phyloP scores from a whole-genome alignment of 2,113 vertebrate species.

The Ophthalmotilapia sp. region DNA sequence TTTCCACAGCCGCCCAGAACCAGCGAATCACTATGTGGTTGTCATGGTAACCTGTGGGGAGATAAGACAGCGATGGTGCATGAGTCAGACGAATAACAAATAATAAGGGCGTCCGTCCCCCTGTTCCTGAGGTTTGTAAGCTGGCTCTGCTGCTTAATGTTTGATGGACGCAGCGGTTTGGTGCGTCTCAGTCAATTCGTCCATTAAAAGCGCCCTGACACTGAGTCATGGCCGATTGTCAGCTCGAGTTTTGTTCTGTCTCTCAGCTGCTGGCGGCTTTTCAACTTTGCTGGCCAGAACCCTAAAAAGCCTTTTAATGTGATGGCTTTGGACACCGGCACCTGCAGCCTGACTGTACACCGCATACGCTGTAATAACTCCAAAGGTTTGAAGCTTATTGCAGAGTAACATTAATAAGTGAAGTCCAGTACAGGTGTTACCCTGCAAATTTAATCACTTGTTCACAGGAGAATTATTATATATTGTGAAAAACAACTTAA shows the following conservation, averaged over 20 bases:
- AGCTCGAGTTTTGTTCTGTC: neutral
- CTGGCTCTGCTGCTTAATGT: slow-evolving; percentile 25
- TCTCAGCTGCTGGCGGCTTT: slow-evolving; percentile 14
- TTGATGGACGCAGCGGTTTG: slow-evolving; percentile 12
- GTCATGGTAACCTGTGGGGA: slow-evolving; percentile 89
- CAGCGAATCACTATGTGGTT: slow-evolving; percentile 98
- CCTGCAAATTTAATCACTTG: neutral
- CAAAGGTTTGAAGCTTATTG: neutral
- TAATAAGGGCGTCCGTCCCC: neutral
- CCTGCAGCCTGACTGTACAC: neutral
- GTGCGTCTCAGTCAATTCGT: slow-evolving; percentile 24
- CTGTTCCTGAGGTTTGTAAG: neutral
- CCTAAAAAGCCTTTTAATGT: slow-evolving; percentile 48
- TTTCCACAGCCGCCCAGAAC: slow-evolving; percentile 98
- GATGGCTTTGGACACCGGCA: neutral
- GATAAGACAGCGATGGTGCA: slow-evolving; percentile 27
- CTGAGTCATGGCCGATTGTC: slow-evolving; percentile 6
- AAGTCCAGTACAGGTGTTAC: neutral
- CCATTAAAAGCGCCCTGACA: slow-evolving; percentile 41
- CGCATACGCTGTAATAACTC: neutral
- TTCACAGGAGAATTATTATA: neutral
- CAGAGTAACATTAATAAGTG: neutral
- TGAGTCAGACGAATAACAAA: slow-evolving; percentile 52
- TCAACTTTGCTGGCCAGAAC: slow-evolving; percentile 25
- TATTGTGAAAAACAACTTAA: neutral